phyloP scores from a whole-genome alignment of 2,888 invertebrate genomes.

The Chalcis sispes region DNA sequence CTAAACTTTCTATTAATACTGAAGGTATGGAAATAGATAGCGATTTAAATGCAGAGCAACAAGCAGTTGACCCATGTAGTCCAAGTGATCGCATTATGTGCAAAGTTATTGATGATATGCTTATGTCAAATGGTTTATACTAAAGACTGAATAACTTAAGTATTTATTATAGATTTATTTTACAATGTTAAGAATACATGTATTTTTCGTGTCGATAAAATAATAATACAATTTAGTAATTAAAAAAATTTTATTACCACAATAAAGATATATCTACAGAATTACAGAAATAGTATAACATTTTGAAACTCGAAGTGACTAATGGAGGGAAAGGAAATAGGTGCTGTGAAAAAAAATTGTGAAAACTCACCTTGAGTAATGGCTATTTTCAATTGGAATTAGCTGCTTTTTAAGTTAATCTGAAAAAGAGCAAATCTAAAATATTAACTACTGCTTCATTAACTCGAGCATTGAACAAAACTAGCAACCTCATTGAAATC shows the following conservation, averaged over 20 bases:
- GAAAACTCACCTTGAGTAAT: conserved; percentile 48
- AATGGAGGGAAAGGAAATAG: conserved; percentile 47
- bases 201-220: conserved; percentile 24
- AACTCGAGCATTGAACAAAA: conserved; percentile 3
- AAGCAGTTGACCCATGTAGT: conserved; percentile 83
- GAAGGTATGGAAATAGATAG: conserved; percentile 86
- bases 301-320: conserved; percentile 50
- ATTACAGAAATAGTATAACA: conserved; percentile 53
- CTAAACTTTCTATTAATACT: conserved; percentile 85
- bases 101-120: conserved; percentile 91
- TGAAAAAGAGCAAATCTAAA: conserved; percentile 50
- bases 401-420: conserved; percentile 26
- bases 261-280: conserved; percentile 53
- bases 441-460: conserved; percentile 35
- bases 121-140: conserved; percentile 69
- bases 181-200: not conserved
- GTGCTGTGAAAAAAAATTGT: conserved; percentile 44
- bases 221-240: conserved; percentile 35
- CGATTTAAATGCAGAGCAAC: conserved; percentile 78
- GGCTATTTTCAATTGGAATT: conserved; percentile 34
- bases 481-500: conserved; percentile 19
- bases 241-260: conserved; percentile 53
- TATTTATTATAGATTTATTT: conserved; percentile 44
- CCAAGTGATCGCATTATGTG: conserved; percentile 95
- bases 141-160: conserved; percentile 61